Percentiles rank a stretch among this genome's conserved stretches.
Conservation (phyloP, 2,888 invertebrate species). For the Ryuthela nishihirai region DNA sequence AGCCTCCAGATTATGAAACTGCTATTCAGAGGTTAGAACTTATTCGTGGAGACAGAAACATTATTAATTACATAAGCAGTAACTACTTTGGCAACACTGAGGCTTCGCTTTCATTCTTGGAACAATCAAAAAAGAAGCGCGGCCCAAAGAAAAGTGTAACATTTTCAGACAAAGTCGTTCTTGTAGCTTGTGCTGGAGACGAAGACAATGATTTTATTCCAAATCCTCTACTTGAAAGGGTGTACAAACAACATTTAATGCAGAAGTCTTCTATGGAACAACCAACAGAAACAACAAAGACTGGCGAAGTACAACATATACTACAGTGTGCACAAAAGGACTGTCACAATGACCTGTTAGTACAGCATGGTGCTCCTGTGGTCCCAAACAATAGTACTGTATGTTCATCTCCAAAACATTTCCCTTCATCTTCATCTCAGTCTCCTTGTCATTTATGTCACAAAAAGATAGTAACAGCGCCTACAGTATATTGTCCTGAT, state of each 20-base stretch:
- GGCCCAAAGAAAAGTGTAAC: slow-evolving; percentile 82
- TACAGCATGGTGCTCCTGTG: not conserved
- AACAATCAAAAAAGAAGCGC: slow-evolving; percentile 47
- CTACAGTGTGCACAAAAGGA: slow-evolving; percentile 4
- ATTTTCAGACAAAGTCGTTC: slow-evolving; percentile 88
- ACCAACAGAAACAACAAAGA: not conserved
- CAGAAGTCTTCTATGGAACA: slow-evolving; percentile 14
- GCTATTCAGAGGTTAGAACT: slow-evolving; percentile 42
- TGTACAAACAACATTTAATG: slow-evolving; percentile 56
- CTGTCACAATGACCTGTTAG: too few relatives aligned
- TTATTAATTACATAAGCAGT: slow-evolving; percentile 8
- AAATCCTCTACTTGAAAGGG: slow-evolving; percentile 82
- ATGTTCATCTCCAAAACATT: not conserved
- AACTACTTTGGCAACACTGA: slow-evolving; percentile 15
- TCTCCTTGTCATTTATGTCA: slow-evolving; percentile 77
- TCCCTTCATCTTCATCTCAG: not conserved
- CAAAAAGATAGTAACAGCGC: slow-evolving; percentile 73
- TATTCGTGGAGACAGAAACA: slow-evolving; percentile 23
- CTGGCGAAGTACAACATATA: slow-evolving; percentile 1
- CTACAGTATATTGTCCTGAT: slow-evolving; percentile 79
- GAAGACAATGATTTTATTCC: slow-evolving; percentile 88
- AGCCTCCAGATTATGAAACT: slow-evolving; percentile 44
- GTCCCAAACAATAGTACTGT: not conserved
- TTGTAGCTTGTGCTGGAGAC: slow-evolving; percentile 88
- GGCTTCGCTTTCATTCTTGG: slow-evolving; percentile 1